A percentile compares a stretch with the other conserved stretches of the same genome.
These are phyloP conservation scores for Bergia sp. DNA, from an alignment of 92 coral and sea anemone genomes.

Conservation along the genomic window DNA sequence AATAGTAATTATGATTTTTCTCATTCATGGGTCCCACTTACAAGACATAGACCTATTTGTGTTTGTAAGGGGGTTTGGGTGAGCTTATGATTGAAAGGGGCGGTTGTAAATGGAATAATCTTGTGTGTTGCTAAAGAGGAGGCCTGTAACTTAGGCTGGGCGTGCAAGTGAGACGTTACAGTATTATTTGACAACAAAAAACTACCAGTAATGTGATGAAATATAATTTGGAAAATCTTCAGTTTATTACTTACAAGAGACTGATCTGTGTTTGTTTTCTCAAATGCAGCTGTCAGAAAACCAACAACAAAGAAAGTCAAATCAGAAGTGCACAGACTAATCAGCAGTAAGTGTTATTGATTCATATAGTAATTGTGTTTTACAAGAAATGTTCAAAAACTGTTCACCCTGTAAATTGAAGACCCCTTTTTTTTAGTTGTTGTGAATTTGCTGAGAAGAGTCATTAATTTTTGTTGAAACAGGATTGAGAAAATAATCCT, in stretches of 20 bases:
- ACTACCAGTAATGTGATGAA: not conserved
- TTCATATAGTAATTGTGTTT: not conserved
- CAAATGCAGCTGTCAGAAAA: slow-evolving; percentile 19
- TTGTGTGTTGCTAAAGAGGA: too few relatives aligned
- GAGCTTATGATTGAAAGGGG: too few relatives aligned
- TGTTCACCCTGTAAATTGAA: not conserved
- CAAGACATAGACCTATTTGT: too few relatives aligned
- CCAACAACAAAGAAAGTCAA: slow-evolving; percentile 73
- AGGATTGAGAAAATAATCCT: not conserved
- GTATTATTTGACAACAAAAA: not conserved
- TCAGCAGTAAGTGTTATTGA: slow-evolving; percentile 62
- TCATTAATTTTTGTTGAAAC: not conserved
- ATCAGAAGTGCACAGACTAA: slow-evolving; percentile 69
- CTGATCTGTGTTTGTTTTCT: not conserved
- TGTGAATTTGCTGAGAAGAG: not conserved
- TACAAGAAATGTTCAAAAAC: not conserved
- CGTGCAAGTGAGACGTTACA: not conserved
- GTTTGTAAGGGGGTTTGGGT: too few relatives aligned
- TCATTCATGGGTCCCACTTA: too few relatives aligned
- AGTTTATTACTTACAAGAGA: not conserved
- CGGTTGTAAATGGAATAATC: too few relatives aligned
- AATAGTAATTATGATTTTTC: too few relatives aligned
- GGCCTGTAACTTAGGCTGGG: too few relatives aligned
- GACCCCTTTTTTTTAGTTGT: not conserved
- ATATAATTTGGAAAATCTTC: too few relatives aligned